These are phyloP conservation scores for Parazoanthus darwini DNA, from an alignment of 92 coral and sea anemone species.

Conservation along the genomic window DNA sequence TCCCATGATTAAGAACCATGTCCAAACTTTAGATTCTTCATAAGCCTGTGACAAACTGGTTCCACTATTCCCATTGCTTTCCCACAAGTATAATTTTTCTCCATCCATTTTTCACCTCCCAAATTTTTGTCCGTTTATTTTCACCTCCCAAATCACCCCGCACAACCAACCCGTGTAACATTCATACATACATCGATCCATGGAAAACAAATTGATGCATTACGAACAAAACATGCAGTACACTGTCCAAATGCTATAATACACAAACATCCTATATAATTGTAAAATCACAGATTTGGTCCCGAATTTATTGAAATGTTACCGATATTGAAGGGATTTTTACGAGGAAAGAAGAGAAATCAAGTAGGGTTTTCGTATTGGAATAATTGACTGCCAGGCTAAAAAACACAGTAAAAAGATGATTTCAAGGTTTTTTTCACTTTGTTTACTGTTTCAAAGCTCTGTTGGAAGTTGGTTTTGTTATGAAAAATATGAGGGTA, in stretches of 20 bases:
- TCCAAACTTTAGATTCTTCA: no score
- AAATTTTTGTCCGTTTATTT: background rate
- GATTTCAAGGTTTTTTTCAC: no score
- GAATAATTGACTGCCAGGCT: no score
- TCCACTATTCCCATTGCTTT: no score
- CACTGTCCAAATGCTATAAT: background rate
- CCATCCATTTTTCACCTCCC: background rate
- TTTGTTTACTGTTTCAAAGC: no score
- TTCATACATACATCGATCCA: background rate
- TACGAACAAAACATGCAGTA: no score
- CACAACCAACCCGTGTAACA: background rate
- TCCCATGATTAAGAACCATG: no score
- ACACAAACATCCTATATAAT: background rate
- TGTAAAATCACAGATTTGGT: background rate
- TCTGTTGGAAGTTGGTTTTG: background rate
- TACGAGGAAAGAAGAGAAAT: background rate
- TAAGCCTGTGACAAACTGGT: no score
- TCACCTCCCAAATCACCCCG: background rate
- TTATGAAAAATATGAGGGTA: background rate
- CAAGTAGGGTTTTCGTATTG: no score
- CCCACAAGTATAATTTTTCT: no score
- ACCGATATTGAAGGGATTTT: background rate
- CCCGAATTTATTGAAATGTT: background rate
- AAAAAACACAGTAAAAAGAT: no score
- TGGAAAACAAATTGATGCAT: background rate